Percentiles rank a stretch among this genome's conserved stretches.
Evolutionary conservation across 2,888 invertebrate species (phyloP).

Genomic region (Serripes groenlandicus): DNA sequence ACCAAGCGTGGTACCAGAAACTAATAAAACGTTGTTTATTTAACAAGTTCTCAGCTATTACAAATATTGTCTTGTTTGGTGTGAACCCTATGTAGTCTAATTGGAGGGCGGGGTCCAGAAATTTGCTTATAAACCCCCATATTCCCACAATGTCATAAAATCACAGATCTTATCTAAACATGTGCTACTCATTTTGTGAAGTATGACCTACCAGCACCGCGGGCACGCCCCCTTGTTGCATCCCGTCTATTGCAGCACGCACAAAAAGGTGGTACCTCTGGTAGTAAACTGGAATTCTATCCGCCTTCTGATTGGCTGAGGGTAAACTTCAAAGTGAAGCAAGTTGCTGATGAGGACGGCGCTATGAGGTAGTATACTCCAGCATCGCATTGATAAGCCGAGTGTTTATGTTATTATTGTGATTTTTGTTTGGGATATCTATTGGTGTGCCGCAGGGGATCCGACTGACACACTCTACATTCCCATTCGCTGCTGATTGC

Average conservation of each 20-base stretch:
- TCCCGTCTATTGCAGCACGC: not conserved
- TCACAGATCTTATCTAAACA: constrained; percentile 9
- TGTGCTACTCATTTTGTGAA: constrained; percentile 15
- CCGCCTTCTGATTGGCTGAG: constrained; percentile 38
- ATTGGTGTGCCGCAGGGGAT: constrained; percentile 32
- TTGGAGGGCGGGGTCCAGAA: constrained; percentile 35
- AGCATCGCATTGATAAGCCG: constrained; percentile 48
- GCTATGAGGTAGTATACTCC: constrained; percentile 22
- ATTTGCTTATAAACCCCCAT: constrained; percentile 15
- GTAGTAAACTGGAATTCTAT: not conserved
- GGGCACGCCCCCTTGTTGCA: constrained; percentile 14
- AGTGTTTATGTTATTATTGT: constrained; percentile 55
- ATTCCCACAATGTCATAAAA: constrained; percentile 23
- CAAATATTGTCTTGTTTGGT: not conserved
- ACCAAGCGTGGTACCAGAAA: no score
- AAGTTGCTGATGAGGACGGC: constrained; percentile 43
- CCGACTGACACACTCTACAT: constrained; percentile 40
- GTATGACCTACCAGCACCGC: constrained; percentile 4
- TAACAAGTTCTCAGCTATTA: not conserved
- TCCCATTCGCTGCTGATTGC: constrained; percentile 23
- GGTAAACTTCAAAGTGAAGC: constrained; percentile 40
- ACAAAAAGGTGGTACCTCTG: constrained; percentile 5
- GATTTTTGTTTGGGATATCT: constrained; percentile 53
- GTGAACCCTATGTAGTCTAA: constrained; percentile 35
- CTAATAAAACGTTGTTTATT: not conserved